Base-by-base conservation (phyloP, 2,113 vertebrate species). In the Ctenomys sociabilis region DNA sequence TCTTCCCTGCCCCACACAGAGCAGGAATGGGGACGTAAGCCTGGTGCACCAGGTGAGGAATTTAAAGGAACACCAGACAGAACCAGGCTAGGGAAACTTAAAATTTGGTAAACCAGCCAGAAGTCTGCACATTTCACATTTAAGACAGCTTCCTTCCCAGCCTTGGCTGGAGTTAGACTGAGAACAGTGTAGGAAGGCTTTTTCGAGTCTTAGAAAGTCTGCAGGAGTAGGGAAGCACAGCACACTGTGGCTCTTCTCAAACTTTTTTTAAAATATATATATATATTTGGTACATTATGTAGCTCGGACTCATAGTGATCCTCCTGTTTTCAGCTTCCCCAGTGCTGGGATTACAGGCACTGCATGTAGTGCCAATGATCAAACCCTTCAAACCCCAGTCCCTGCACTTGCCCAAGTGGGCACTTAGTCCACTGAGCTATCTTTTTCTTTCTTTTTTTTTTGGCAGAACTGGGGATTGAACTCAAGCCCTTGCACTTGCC, bases 141-240 rank as follows among this genome's bases (percentile, higher is more conserved):
- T 82, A 85, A 85, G 45, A 82, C 11, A 93, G 28, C 77, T 86
- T 77, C 90, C 64, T 84, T 30, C 17, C 0, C 0, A 43, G 13
- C 35, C 73, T 83, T 8, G 49, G 14, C 26, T 73, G 24, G 49
- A 26, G 32, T 80, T 70, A 43, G 49, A 72, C 11, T 45, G 75
- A 37, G 37, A 45, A 54, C 22, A 37, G 40, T 63, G 22, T 49
- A 64, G 40, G 12, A 84, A 88, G 64, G 54, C 19, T 81, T 88
- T 93, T 68, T 93, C 66, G 40, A 82, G 77, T 92, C 80, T 94
- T 92, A 49, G 61, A 85, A 93, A 94, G 63, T 96, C 75, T 43
- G 85, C 7, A 80, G 30, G n/a, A 91, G 30, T 63, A 84, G 40
- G 40, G 35, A 35, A 96, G 63, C 52, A 85, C 22, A 83, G 30